Evolutionary conservation across 2,113 vertebrate genomes (phyloP).

Genomic region (Halichoerus grypus): DNA sequence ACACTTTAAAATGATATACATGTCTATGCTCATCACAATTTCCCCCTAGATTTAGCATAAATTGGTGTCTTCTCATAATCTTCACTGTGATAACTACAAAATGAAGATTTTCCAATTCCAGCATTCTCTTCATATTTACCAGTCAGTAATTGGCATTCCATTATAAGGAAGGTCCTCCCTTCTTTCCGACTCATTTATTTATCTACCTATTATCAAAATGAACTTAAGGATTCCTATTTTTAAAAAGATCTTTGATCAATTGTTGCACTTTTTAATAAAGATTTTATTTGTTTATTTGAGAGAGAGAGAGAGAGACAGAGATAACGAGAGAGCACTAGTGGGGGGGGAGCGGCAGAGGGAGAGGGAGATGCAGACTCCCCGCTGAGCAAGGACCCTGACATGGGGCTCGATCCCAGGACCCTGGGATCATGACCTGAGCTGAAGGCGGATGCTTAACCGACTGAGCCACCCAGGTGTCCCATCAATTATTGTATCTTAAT

Average conservation of each 20-base stretch:
- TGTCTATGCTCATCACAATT: background rate
- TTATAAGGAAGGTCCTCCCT: background rate
- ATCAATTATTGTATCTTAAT: background rate
- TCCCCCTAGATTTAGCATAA: background rate
- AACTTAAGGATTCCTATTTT: background rate
- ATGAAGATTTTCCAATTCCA: background rate
- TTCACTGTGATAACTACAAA: background rate
- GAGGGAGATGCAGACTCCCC: background rate
- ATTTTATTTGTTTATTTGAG: background rate
- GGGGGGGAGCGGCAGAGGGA: background rate
- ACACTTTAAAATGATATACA: background rate
- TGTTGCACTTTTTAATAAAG: background rate
- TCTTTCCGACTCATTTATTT: background rate
- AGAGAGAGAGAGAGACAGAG: background rate
- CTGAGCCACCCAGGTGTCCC: background rate
- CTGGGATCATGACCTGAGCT: background rate
- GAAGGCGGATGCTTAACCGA: background rate
- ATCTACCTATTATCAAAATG: background rate
- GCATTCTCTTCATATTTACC: background rate
- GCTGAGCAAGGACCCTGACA: background rate
- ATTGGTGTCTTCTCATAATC: background rate
- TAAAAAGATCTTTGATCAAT: background rate
- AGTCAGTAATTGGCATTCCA: background rate
- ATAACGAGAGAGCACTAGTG: background rate
- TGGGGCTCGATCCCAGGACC: background rate